These are phyloP conservation scores for Penaeus japonicus DNA, from an alignment of 1,140 invertebrate species.

Conservation along the genomic window DNA sequence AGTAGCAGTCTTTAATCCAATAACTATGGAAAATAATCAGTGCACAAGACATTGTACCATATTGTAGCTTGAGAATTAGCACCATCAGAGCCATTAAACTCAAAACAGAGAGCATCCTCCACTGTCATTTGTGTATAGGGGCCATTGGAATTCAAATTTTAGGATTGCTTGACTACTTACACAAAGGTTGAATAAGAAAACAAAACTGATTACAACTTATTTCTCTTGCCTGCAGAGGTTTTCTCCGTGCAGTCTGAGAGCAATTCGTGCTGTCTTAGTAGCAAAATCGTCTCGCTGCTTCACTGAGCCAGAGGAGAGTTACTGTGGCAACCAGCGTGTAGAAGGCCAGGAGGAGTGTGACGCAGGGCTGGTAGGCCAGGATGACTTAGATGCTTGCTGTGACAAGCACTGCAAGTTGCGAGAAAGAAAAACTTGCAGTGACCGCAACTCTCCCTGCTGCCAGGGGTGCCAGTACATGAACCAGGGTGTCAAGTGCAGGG, in stretches of 20 bases:
- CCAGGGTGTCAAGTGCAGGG: constrained; percentile 77
- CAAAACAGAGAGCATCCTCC: too few species aligned
- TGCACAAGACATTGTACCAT: too few species aligned
- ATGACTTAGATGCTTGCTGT: constrained; percentile 90
- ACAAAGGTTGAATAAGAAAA: background rate
- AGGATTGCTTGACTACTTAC: background rate
- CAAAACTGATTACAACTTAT: background rate
- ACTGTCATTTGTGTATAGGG: too few species aligned
- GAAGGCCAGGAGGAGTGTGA: constrained; percentile 96
- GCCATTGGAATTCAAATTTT: too few species aligned
- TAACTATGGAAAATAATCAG: too few species aligned
- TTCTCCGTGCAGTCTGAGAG: constrained; percentile 90
- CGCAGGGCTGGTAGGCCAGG: constrained; percentile 88
- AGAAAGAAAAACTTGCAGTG: constrained; percentile 86
- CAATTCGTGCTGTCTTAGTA: constrained; percentile 89
- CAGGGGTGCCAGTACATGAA: constrained; percentile 86
- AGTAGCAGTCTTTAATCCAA: too few species aligned
- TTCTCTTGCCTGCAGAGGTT: constrained; percentile 76
- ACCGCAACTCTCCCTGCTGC: constrained; percentile 95
- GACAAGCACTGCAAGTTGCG: constrained; percentile 91
- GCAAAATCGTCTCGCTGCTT: constrained; percentile 92
- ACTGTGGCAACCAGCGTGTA: constrained; percentile 91
- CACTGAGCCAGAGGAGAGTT: constrained; percentile 91
- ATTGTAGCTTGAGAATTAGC: too few species aligned
- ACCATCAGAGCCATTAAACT: too few species aligned